phyloP scores from a whole-genome alignment of 2,113 vertebrate genomes.

The Nothoprocta pentlandii region DNA sequence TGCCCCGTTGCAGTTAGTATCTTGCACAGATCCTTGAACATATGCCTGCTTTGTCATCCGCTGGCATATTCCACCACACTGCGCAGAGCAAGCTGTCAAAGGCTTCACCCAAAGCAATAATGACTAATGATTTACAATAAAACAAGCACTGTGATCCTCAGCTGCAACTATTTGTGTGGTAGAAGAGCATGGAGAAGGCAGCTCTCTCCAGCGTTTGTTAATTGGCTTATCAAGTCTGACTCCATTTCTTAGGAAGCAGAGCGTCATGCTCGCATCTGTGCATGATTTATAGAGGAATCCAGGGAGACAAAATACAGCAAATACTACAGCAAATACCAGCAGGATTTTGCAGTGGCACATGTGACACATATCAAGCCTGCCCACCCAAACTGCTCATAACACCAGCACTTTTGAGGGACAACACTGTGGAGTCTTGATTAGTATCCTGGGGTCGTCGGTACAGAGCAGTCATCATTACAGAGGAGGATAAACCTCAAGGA shows the following conservation, averaged over 20 bases:
- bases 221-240: neutral
- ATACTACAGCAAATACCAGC: neutral
- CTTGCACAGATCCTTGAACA: neutral
- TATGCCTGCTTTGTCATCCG: conserved; percentile 23
- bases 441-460: neutral
- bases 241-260: neutral
- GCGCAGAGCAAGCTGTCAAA: conserved; percentile 36
- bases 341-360: conserved; percentile 2
- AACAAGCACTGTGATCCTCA: neutral
- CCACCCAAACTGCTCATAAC: neutral
- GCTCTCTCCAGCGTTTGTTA: neutral
- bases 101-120: conserved; percentile 19
- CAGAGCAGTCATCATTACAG: neutral
- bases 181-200: neutral
- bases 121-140: conserved; percentile 48
- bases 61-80: conserved; percentile 30
- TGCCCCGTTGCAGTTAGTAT: neutral
- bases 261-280: neutral
- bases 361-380: neutral
- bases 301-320: neutral
- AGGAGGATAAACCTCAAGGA: neutral
- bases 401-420: neutral
- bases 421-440: neutral
- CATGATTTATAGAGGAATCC: neutral
- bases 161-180: neutral